Evolutionary conservation across 2,113 vertebrate species (phyloP).

Genomic region (Sylvicapra grimmia): DNA sequence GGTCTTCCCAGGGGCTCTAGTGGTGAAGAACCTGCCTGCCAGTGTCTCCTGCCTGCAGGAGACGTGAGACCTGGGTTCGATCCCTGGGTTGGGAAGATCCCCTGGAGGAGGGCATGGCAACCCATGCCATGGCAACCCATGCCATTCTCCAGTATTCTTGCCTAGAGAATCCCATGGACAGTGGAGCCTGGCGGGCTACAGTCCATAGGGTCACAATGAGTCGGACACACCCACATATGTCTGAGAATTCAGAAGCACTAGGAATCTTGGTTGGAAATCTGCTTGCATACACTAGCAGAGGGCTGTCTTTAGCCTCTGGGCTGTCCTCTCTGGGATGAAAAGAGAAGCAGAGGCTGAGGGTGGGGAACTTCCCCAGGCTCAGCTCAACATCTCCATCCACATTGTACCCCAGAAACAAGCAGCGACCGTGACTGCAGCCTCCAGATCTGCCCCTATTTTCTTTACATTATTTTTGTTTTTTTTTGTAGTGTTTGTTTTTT

Average conservation of each 20-base stretch:
- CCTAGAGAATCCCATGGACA: not conserved
- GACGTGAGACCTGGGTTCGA: fast-evolving
- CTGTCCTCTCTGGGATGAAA: too few species aligned
- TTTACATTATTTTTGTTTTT: not conserved
- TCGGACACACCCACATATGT: not conserved
- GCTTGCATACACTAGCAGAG: too few species aligned
- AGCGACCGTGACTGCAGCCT: too few species aligned
- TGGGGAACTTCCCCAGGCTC: too few species aligned
- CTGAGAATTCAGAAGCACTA: not conserved
- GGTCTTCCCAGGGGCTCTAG: too few species aligned
- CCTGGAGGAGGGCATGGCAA: not conserved
- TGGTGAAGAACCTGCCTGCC: not conserved
- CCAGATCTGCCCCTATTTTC: too few species aligned
- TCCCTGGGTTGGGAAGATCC: not conserved
- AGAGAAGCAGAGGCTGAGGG: too few species aligned
- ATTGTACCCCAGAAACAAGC: too few species aligned
- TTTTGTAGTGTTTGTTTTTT: not conserved
- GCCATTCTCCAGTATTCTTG: not conserved
- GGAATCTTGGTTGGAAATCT: not conserved
- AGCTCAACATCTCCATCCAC: too few species aligned
- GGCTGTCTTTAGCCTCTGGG: too few species aligned
- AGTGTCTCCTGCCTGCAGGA: too few species aligned
- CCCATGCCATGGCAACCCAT: not conserved
- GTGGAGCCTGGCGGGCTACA: not conserved
- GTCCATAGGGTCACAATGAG: not conserved